These are phyloP conservation scores for Pocillopora meandrina DNA, from an alignment of 92 coral and sea anemone genomes.

Conservation along the genomic window DNA sequence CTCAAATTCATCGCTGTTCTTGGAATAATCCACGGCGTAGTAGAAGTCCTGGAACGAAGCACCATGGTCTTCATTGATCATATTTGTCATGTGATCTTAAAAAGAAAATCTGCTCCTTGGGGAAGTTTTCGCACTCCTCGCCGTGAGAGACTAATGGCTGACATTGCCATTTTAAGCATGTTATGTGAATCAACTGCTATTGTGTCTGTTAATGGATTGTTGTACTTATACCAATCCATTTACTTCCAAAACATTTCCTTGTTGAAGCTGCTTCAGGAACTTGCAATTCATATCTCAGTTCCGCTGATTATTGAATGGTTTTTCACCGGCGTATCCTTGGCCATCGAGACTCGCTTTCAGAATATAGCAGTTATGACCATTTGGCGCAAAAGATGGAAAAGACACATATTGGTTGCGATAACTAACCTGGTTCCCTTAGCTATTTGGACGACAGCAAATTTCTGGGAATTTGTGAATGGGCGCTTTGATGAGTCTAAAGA, in stretches of 20 bases:
- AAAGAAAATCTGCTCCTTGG: conserved; percentile 7
- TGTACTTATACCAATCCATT: conserved; percentile 23
- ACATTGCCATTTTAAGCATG: conserved; percentile 44
- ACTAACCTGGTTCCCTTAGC: background rate
- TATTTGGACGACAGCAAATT: background rate
- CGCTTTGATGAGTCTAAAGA: too few relatives aligned
- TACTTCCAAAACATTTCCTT: background rate
- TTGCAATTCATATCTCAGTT: conserved; percentile 14
- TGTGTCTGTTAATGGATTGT: conserved; percentile 31
- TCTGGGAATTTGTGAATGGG: too few relatives aligned
- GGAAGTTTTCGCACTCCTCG: conserved; percentile 1
- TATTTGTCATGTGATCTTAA: background rate
- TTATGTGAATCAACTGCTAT: conserved; percentile 30
- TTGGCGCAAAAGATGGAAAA: conserved; percentile 32
- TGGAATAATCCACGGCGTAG: conserved; percentile 6
- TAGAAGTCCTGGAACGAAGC: background rate
- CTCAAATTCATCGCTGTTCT: background rate
- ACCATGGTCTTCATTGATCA: conserved; percentile 14
- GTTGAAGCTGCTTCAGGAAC: background rate
- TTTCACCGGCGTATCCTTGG: conserved; percentile 35
- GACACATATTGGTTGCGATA: conserved; percentile 17
- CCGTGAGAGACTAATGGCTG: conserved; percentile 46
- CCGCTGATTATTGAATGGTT: conserved; percentile 37
- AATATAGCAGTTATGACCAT: conserved; percentile 49
- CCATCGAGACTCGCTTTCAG: conserved; percentile 47